Evolutionary conservation across 1,140 invertebrate species (phyloP).

Genomic region (Zaprionus tsacasi): DNA sequence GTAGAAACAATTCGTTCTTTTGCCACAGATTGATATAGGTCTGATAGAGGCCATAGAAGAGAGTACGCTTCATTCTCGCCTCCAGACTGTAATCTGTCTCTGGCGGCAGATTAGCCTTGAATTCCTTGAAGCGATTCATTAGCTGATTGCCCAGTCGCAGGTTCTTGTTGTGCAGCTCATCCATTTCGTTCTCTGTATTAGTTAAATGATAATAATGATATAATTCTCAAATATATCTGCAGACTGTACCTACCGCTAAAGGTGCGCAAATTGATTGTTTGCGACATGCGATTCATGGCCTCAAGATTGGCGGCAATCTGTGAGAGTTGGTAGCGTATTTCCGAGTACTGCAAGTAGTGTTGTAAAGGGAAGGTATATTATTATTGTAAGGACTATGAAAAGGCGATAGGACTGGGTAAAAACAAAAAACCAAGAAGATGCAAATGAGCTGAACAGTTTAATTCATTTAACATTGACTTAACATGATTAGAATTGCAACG

Average conservation of each 20-base stretch:
- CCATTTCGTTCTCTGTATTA: constrained; percentile 77
- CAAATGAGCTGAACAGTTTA: too few species aligned
- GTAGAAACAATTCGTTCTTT: constrained; percentile 78
- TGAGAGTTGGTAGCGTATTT: constrained; percentile 72
- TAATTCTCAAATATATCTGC: not conserved
- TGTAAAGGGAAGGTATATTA: constrained; percentile 17
- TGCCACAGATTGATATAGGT: constrained; percentile 79
- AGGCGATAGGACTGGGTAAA: too few species aligned
- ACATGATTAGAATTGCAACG: too few species aligned
- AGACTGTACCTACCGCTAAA: constrained; percentile 69
- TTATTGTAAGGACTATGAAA: not conserved
- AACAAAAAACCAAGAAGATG: too few species aligned
- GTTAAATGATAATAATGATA: not conserved
- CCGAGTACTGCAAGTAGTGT: constrained; percentile 74
- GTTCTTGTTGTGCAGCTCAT: constrained; percentile 74
- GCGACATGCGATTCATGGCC: constrained; percentile 77
- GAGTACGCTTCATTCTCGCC: constrained; percentile 77
- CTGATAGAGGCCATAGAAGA: constrained; percentile 82
- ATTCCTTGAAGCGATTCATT: constrained; percentile 73
- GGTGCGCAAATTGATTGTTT: constrained; percentile 74
- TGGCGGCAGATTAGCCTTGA: constrained; percentile 75
- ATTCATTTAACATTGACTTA: too few species aligned
- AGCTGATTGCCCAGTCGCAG: constrained; percentile 71
- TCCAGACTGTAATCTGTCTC: constrained; percentile 79
- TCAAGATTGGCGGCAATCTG: constrained; percentile 75